A percentile compares a stretch with the other conserved stretches of the same genome.
Conservation (phyloP, 2,888 invertebrate genomes). For the Labia minor region DNA sequence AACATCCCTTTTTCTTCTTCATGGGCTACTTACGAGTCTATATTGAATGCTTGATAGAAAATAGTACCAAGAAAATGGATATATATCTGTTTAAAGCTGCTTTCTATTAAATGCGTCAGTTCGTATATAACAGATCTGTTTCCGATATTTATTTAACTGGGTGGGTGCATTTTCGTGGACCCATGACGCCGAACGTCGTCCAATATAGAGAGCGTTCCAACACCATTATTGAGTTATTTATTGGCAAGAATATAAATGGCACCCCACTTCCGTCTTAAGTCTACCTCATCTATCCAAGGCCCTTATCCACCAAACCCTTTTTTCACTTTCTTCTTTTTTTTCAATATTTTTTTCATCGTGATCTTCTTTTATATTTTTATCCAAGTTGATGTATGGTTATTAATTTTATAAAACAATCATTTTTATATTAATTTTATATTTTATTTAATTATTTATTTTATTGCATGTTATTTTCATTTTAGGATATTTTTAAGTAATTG, state of each 20-base stretch:
- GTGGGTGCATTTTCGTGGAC: not conserved
- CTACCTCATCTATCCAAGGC: not conserved
- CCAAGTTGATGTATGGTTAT: no score
- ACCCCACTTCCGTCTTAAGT: not conserved
- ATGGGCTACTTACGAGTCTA: not conserved
- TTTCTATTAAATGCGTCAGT: slow-evolving; percentile 13
- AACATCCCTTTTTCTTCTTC: not conserved
- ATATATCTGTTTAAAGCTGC: not conserved
- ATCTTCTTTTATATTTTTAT: no score
- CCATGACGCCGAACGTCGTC: not conserved
- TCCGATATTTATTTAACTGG: slow-evolving; percentile 13
- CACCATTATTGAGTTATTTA: slow-evolving; percentile 13
- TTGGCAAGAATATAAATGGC: slow-evolving; percentile 13
- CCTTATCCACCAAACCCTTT: not conserved
- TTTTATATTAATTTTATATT: no score
- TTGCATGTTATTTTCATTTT: no score
- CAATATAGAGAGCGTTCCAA: not conserved
- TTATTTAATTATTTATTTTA: no score
- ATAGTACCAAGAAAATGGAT: not conserved
- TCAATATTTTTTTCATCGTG: no score
- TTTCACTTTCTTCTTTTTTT: no score
- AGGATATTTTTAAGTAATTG: no score
- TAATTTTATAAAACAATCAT: no score
- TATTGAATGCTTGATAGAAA: not conserved
- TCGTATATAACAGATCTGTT: slow-evolving; percentile 8